phyloP scores from a whole-genome alignment of 2,888 invertebrate genomes.

The Nezara viridula region DNA sequence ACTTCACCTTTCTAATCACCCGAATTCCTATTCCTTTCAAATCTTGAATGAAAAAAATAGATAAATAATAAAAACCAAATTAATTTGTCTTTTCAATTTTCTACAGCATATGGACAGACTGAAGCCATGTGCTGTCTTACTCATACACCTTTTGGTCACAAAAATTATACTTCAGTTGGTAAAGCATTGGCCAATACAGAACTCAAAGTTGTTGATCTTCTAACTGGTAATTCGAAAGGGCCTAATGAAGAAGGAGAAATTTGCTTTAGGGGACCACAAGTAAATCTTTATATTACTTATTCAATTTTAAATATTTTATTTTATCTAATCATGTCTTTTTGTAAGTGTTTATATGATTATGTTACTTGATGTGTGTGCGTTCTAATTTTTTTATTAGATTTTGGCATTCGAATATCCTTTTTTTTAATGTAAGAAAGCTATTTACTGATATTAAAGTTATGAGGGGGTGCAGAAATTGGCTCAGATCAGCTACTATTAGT shows the following conservation, averaged over 20 bases:
- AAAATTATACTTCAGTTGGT: constrained; percentile 70
- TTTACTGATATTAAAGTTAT: too few species aligned
- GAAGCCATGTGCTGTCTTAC: constrained; percentile 76
- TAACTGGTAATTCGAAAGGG: constrained; percentile 73
- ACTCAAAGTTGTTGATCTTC: constrained; percentile 75
- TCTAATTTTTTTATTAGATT: too few species aligned
- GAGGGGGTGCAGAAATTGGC: too few species aligned
- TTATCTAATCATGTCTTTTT: not conserved
- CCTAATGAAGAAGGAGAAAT: constrained; percentile 80
- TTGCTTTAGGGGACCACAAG: constrained; percentile 81
- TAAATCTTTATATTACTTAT: constrained; percentile 66
- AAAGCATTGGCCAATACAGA: constrained; percentile 78
- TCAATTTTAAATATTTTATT: not conserved
- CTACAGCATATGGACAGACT: constrained; percentile 69
- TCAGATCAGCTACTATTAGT: too few species aligned
- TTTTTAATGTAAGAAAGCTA: too few species aligned
- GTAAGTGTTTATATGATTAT: too few species aligned
- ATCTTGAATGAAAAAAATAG: too few species aligned
- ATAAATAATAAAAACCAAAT: not conserved
- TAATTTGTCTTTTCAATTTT: not conserved
- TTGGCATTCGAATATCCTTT: too few species aligned
- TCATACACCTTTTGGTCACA: constrained; percentile 73
- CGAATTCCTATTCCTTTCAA: too few species aligned
- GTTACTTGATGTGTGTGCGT: too few species aligned
- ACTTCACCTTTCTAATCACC: too few species aligned